phyloP scores from a whole-genome alignment of 1,140 invertebrate species.

The Pogonus chalceus region DNA sequence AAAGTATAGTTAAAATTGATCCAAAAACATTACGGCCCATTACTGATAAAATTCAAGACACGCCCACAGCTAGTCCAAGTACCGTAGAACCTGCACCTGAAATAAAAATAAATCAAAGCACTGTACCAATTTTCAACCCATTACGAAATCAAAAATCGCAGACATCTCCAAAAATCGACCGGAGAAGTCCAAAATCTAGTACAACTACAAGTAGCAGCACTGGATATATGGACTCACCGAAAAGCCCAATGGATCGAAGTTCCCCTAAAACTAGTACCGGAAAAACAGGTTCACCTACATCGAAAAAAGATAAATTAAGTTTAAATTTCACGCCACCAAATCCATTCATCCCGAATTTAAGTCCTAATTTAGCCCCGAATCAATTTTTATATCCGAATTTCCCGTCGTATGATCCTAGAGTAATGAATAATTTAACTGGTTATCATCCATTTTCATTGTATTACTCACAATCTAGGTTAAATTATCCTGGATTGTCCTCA shows the following conservation, averaged over 20 bases:
- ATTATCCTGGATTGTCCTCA: conserved; percentile 16
- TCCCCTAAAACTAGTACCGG: conserved; percentile 18
- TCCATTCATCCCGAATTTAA: conserved; percentile 43
- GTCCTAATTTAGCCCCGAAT: conserved; percentile 42
- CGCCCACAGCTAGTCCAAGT: conserved; percentile 30
- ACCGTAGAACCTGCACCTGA: conserved; percentile 31
- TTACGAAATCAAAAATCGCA: conserved; percentile 26
- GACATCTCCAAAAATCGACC: conserved; percentile 23
- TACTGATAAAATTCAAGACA: conserved; percentile 39
- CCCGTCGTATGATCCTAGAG: conserved; percentile 29
- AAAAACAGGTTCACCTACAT: neutral
- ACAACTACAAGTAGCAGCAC: neutral
- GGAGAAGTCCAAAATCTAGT: conserved; percentile 21
- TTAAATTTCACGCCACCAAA: conserved; percentile 36
- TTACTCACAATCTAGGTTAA: neutral
- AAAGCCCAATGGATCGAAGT: conserved; percentile 24
- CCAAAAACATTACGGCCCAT: conserved; percentile 49
- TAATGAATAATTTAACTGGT: conserved; percentile 25
- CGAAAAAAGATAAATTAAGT: conserved; percentile 26
- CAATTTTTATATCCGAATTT: conserved; percentile 40
- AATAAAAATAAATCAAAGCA: conserved; percentile 31
- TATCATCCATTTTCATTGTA: neutral
- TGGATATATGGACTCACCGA: conserved; percentile 13
- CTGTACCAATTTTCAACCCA: conserved; percentile 32
- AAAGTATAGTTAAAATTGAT: conserved; percentile 48